Evolutionary conservation across 2,797 vertebrate genomes (phyloP), one percentile per base, ranked within the genome.

Genomic region (Platyrinchus mystaceus): DNA sequence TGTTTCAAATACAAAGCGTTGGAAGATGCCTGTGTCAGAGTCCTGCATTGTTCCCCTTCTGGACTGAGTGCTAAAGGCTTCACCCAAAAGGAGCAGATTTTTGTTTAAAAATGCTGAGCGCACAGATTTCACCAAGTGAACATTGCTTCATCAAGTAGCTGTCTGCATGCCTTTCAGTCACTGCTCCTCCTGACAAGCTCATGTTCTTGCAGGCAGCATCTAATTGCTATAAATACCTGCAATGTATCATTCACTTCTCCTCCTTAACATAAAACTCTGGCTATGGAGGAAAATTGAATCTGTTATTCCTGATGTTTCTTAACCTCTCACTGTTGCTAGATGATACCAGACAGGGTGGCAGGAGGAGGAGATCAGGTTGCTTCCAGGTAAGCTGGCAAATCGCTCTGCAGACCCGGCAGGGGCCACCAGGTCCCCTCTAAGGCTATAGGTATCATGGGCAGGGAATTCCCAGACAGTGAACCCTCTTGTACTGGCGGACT

Each of bases 401-500:
- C 24, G 4, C 76, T 60, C 74, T 53, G 50, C 2, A 21, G 60
- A 75, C 66, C 47, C 2, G 0, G 20, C 0, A 66, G 60, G 52
- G 90, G 88, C 92, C 93, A 78, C 58, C 70, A 76, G 55, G 44
- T 95, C 79, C 70, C 75, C 59, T 76, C 70, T 27, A 84, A 59
- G 52, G 83, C 83, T 95, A 85, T 62, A 89, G 79, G 79, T 94
- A 86, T 88, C 87, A 77, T 15, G 36, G 85, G 49, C 85, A 89
- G 87, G 62, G 89, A 93, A 78, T 49, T 95, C 50, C 73, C 56
- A 95, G 86, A 89, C 94, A 92, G 87, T 78, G 75, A 94, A 86
- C 79, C 34, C 73, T 94, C 89, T 93, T 94, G 89, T 91, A 88
- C 55, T 55, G 82, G 75, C 2, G 3, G 59, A 71, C 82, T 71